Percentiles rank a stretch among this genome's conserved stretches.
Conservation (phyloP, 2,113 vertebrate species). For the Lampris incognitus region DNA sequence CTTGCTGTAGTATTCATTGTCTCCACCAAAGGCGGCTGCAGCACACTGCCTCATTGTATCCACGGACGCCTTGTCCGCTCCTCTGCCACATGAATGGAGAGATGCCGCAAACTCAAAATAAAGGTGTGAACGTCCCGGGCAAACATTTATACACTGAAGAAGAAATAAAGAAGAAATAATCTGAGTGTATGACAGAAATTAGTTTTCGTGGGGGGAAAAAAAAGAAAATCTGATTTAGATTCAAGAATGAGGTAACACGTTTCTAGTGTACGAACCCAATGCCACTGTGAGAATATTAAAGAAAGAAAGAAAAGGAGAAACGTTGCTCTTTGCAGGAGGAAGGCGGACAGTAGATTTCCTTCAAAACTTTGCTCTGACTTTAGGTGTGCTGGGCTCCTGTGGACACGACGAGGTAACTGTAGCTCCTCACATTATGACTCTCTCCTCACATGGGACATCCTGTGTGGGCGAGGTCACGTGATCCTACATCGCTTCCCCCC, state of each 20-base stretch:
- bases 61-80: slow-evolving; percentile 47
- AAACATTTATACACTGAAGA: slow-evolving; percentile 20
- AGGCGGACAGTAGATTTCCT: not conserved
- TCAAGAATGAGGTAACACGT: not conserved
- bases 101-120: slow-evolving; percentile 15
- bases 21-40: slow-evolving; percentile 16
- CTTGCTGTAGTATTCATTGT: slow-evolving; percentile 58
- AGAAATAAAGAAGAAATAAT: not conserved
- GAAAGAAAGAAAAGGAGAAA: no score
- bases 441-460: slow-evolving; percentile 47
- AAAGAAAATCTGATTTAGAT: not conserved
- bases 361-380: slow-evolving; percentile 48
- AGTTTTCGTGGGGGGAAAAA: not conserved
- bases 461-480: slow-evolving; percentile 72
- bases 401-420: slow-evolving; percentile 11
- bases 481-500: slow-evolving; percentile 12
- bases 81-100: slow-evolving; percentile 39
- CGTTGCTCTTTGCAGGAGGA: no score
- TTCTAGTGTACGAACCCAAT: no score
- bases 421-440: slow-evolving; percentile 24
- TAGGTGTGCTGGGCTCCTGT: slow-evolving; percentile 9
- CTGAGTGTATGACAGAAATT: not conserved
- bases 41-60: slow-evolving; percentile 70
- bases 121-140: slow-evolving; percentile 9
- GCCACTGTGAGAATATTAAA: no score